These are phyloP conservation scores for Nothocercus julius DNA, from an alignment of 2,113 vertebrate species.

Conservation along the genomic window DNA sequence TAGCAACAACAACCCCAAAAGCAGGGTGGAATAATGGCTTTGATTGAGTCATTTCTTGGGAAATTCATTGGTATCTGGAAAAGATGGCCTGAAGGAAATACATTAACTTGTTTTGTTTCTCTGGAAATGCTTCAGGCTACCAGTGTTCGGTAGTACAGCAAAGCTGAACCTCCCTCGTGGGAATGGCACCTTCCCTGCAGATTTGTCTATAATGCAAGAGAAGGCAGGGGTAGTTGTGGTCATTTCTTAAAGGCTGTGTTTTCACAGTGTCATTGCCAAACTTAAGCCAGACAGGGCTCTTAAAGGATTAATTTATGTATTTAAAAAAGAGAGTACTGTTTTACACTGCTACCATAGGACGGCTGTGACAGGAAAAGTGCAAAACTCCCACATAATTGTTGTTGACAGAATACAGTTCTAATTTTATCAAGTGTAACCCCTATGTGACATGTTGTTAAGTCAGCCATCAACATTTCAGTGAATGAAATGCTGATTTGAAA, in stretches of 20 bases:
- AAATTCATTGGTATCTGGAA: not conserved
- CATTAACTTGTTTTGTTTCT: not conserved
- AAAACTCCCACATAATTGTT: slow-evolving; percentile 57
- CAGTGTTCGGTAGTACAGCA: not conserved
- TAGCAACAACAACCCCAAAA: not conserved
- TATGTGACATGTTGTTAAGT: slow-evolving; percentile 22
- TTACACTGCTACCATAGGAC: slow-evolving; percentile 37
- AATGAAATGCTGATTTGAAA: slow-evolving; percentile 8
- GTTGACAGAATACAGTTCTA: slow-evolving; percentile 58
- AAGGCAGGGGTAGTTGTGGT: not conserved
- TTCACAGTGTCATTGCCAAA: not conserved
- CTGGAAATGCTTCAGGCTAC: not conserved
- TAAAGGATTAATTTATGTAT: not conserved
- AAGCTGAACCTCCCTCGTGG: not conserved
- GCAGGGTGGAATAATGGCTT: not conserved
- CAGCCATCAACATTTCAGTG: slow-evolving; percentile 26
- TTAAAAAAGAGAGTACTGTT: not conserved
- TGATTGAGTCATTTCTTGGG: not conserved
- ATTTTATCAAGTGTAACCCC: slow-evolving; percentile 45
- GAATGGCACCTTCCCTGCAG: slow-evolving; percentile 2
- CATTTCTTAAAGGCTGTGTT: slow-evolving; percentile 25
- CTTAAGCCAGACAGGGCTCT: slow-evolving; percentile 4
- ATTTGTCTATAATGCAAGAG: not conserved
- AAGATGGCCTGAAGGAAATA: not conserved
- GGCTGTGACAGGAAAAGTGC: slow-evolving; percentile 49